Conservation (phyloP, 1,140 invertebrate species). For the Pinna nobilis region DNA sequence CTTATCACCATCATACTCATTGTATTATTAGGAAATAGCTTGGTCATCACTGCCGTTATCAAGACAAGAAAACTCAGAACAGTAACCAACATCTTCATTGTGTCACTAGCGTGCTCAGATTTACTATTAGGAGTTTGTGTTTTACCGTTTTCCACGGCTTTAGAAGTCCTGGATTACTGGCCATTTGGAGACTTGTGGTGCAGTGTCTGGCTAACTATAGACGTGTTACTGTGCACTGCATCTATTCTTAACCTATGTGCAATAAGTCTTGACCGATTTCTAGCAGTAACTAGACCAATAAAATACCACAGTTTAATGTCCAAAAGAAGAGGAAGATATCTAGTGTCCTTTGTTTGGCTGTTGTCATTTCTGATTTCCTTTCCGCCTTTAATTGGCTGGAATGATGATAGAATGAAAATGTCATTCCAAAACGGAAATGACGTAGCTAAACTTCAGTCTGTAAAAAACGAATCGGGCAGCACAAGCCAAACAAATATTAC, state of each 20-base stretch:
- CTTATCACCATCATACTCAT: slow-evolving; percentile 44
- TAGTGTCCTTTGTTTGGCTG: slow-evolving; percentile 96
- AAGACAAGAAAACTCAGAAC: slow-evolving; percentile 91
- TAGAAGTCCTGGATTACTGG: slow-evolving; percentile 69
- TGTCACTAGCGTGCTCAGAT: slow-evolving; percentile 84
- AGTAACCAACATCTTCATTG: slow-evolving; percentile 96
- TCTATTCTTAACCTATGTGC: slow-evolving; percentile 75
- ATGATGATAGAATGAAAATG: slow-evolving; percentile 65
- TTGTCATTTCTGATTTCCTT: slow-evolving; percentile 98
- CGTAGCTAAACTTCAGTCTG: neutral
- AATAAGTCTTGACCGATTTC: slow-evolving; percentile 75
- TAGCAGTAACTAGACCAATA: slow-evolving; percentile 74
- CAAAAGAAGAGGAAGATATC: slow-evolving; percentile 83
- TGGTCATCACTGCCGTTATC: slow-evolving; percentile 90
- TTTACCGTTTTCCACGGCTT: slow-evolving; percentile 72
- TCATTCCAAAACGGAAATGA: neutral
- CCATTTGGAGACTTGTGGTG: slow-evolving; percentile 72
- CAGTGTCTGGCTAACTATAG: slow-evolving; percentile 74
- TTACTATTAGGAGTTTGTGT: slow-evolving; percentile 73
- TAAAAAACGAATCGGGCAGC: neutral
- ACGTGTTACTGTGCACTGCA: slow-evolving; percentile 75
- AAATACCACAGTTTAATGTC: slow-evolving; percentile 64
- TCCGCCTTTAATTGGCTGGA: slow-evolving; percentile 97
- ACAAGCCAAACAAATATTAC: neutral
- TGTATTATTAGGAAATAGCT: slow-evolving; percentile 83